Conservation (phyloP, 2,113 vertebrate species). For the Cochlearius cochlearius region DNA sequence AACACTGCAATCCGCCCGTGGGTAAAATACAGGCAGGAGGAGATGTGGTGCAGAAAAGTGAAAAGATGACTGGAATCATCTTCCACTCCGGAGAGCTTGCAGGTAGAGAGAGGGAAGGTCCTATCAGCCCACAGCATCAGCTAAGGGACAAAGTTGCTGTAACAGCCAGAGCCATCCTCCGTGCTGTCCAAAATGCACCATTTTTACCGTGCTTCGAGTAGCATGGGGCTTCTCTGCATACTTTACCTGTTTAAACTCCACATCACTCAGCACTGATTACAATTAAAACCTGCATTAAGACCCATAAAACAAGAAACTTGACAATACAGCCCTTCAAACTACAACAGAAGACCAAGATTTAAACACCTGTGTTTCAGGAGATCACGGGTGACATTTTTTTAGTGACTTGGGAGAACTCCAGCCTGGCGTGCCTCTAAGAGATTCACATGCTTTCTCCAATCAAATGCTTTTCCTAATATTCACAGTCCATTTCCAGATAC, state of each 20-base stretch:
- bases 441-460: background rate
- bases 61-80: background rate
- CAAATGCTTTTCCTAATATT: background rate
- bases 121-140: background rate
- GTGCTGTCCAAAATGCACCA: background rate
- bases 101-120: background rate
- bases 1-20: background rate
- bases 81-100: background rate
- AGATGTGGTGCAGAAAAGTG: background rate
- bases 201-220: background rate
- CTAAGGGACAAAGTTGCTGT: background rate
- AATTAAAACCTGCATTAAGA: background rate
- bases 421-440: background rate
- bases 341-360: background rate
- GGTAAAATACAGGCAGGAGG: background rate
- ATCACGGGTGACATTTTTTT: background rate
- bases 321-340: background rate
- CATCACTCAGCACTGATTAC: background rate
- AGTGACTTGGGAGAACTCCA: background rate
- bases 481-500: background rate
- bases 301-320: background rate
- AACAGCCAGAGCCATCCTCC: background rate
- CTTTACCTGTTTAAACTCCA: background rate
- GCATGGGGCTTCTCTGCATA: background rate
- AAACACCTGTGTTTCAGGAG: background rate